Conservation (phyloP, 2,797 vertebrate species). For the Zalophus californianus region DNA sequence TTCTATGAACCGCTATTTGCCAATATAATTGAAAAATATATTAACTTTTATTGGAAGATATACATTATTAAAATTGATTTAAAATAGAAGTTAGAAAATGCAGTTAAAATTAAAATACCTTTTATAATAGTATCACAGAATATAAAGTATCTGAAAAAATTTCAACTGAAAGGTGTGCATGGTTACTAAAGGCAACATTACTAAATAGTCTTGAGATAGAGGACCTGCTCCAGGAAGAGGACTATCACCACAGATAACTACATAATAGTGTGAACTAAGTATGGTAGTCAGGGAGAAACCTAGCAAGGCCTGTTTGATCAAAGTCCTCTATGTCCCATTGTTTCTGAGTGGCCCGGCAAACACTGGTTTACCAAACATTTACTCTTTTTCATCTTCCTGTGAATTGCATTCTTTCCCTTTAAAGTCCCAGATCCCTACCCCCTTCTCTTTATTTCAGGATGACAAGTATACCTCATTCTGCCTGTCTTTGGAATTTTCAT, state of each 20-base stretch:
- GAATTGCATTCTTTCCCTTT: background rate
- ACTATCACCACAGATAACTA: background rate
- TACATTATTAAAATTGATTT: background rate
- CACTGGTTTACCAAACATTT: background rate
- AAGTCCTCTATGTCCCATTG: background rate
- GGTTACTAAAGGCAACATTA: background rate
- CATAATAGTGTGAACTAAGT: background rate
- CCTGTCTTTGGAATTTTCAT: background rate
- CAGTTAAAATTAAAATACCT: background rate
- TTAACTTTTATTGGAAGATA: background rate
- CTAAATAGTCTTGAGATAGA: background rate
- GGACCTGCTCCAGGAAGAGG: background rate
- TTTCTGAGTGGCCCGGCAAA: background rate
- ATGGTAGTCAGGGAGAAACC: background rate
- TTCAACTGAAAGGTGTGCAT: background rate
- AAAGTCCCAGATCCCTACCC: background rate
- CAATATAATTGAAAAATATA: conserved; percentile 21
- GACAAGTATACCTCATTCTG: background rate
- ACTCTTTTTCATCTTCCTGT: background rate
- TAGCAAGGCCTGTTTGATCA: background rate
- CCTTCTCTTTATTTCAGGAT: background rate
- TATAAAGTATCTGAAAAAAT: background rate
- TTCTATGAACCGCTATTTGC: background rate
- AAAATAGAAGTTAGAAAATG: background rate
- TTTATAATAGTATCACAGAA: conserved; percentile 2